These are phyloP conservation scores for Halictus ligatus DNA, from an alignment of 2,888 invertebrate genomes.

Conservation along the genomic window DNA sequence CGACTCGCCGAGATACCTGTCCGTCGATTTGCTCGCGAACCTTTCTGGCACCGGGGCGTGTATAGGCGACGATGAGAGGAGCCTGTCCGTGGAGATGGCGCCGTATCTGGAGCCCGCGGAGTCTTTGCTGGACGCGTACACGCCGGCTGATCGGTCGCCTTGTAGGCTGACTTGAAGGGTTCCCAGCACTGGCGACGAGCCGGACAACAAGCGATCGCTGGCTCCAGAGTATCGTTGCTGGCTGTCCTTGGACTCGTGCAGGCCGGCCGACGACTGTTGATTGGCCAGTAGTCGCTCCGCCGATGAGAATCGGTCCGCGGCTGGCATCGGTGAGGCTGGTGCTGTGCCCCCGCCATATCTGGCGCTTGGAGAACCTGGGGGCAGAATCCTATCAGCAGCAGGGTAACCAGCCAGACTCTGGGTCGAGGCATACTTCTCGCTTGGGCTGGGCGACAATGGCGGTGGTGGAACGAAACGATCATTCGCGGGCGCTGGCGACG, in stretches of 20 bases:
- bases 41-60: conserved; percentile 81
- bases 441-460: conserved; percentile 87
- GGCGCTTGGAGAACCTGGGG: conserved; percentile 77
- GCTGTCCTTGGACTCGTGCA: conserved; percentile 74
- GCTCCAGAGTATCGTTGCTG: conserved; percentile 77
- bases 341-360: conserved; percentile 77
- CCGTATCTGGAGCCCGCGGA: conserved; percentile 65
- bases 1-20: conserved; percentile 73
- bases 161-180: conserved; percentile 69
- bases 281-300: conserved; percentile 86
- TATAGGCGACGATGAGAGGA: conserved; percentile 80
- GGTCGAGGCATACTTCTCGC: conserved; percentile 83
- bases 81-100: conserved; percentile 77
- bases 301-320: conserved; percentile 83
- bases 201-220: conserved; percentile 77
- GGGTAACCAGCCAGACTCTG: conserved; percentile 80
- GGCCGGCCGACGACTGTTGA: conserved; percentile 65
- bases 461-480: conserved; percentile 87
- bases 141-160: conserved; percentile 49
- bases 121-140: conserved; percentile 72
- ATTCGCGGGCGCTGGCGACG: conserved; percentile 86
- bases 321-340: conserved; percentile 78
- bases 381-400: conserved; percentile 77
- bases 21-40: conserved; percentile 75
- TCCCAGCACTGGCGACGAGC: conserved; percentile 81